Base-by-base conservation (phyloP, 2,888 invertebrate species). In the Polymixis lichenea region DNA sequence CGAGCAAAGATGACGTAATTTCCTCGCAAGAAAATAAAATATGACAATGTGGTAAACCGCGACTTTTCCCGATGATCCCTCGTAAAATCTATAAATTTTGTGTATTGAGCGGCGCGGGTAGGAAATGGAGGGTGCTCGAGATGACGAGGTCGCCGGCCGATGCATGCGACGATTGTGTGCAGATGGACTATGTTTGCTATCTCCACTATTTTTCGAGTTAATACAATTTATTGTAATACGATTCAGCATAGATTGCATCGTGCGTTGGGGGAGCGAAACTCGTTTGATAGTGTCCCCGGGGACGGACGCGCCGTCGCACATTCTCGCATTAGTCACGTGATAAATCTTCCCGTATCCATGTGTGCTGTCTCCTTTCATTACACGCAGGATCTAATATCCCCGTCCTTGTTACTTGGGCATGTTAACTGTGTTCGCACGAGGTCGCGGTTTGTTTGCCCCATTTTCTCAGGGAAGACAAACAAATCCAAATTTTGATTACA, bases 221-320 rank as follows among this genome's bases (percentile, higher is more conserved):
- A 96, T 96, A 95, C 96, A 96, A 96, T 96, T 96, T 96, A 96
- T 96, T 96, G 96, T 96, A 96, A 96, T 96, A 95, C 95, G 96
- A 96, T 96, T 96, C 96, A 96, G 96, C 96, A 96, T 96, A 96
- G 96, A 96, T 96, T 96, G 96, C 96, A 95, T 95, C 95, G 95
- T 93, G 92, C 90, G 93, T 90, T 93, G 93, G 95, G 96, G 96
- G 96, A 96, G 94, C 93, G 92, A 95, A 96, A 95, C 96, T 96
- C 95, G 96, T 96, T 96, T 96, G 96, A 96, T 95, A 92, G 94
- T 95, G 94, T 96, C 96, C 93, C 95, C 89, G 85, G 96, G 96
- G 96, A 95, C 90, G 88, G 91, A 90, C 93, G 93, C 93, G 93
- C 93, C 94, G 94, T 93, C 95, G 95, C 93, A 93, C 93, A 93